Evolutionary conservation across 2,888 invertebrate species (phyloP), one percentile per base, ranked within the genome.

Genomic region (Griposia aprilina): DNA sequence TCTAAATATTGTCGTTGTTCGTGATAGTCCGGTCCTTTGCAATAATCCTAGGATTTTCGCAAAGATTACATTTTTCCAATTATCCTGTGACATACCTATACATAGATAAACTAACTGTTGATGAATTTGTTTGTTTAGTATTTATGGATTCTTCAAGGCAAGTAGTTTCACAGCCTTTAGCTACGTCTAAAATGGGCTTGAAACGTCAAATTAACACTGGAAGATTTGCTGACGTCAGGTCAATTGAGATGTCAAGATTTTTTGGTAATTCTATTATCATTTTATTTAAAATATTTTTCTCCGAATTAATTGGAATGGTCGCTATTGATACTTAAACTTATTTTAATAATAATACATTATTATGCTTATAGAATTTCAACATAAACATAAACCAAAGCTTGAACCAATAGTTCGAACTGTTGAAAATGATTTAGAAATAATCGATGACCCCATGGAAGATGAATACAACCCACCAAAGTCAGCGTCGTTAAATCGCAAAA

Each of bases 331-430:
- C 20, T 26, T 20, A 13, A 55, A 60, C 11, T 45, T 13, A 23
- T 30, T 17, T 45, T 57, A 59, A 60, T 36, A 73, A 48, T 52
- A 60, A 41, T 52, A 48, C 41, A 50, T 75, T 20, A 41, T 62
- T 52, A 30, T 74, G 23, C 26, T 80, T 84, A 57, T 36, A 83
- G 82, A 83, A 65, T 78, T 71, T 57, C 71, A 82, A 69, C 68
- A 72, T 23, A 77, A 78, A 77, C 82, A 72, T 41, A 78, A 79
- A 74, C 82, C 90, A 59, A 90, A 92, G 84, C 89, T 92, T 30
- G 96, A 94, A 89, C 96, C 96, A 41, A 96, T 97, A 75, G 82
- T 95, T 10, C 93, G 97, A 85, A 96, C 96, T 68, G 94, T 97
- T 79, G 94, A 96, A 89, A 97, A 97, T 93, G 96, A 97, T 88